Evolutionary conservation across 2,888 invertebrate genomes (phyloP), one percentile per base, ranked within the genome.

Genomic region (Saturnia japonica): DNA sequence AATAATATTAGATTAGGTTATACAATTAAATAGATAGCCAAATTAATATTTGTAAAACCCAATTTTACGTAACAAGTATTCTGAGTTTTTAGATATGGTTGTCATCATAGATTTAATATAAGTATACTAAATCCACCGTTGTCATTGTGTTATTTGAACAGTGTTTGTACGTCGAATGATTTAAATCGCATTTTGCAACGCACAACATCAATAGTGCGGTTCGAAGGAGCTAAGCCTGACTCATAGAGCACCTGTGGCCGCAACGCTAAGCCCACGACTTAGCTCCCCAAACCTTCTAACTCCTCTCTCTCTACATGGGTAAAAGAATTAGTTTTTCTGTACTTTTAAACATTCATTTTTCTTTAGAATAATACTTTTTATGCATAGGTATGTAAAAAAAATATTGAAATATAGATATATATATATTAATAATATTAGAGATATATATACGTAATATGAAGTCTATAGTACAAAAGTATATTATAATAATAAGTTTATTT

Each of bases 191-290:
- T 62, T 74, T 70, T 73, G 72, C 73, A 75, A 76, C n/a, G 16
- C 64, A 16, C 76, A 76, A 76, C 83, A 82, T 85, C 88, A 82
- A 88, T 87, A 86, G 81, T 81, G 80, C 76, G 80, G 80, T 75
- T 73, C 73, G 78, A 77, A 72, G 74, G 75, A 73, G 82, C 78
- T 85, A 84, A 88, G 87, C 86, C 82, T 78, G 73, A 76, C 77
- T 72, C 75, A 78, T 67, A 69, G 66, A 79, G 82, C 91, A 91
- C 91, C 91, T 91, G 91, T 77, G 88, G 80, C 87, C 86, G 79
- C 82, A 75, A 74, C 81, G 78, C 78, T 83, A 81, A 79, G 78
- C 80, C 79, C 76, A 74, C 78, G 76, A 79, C 82, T 84, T 82
- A 81, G 71, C 85, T 77, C 83, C 85, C 82, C 76, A 67, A 69